These are phyloP conservation scores for Eremophila alpestris DNA, from an alignment of 2,797 vertebrate genomes.

Conservation along the genomic window DNA sequence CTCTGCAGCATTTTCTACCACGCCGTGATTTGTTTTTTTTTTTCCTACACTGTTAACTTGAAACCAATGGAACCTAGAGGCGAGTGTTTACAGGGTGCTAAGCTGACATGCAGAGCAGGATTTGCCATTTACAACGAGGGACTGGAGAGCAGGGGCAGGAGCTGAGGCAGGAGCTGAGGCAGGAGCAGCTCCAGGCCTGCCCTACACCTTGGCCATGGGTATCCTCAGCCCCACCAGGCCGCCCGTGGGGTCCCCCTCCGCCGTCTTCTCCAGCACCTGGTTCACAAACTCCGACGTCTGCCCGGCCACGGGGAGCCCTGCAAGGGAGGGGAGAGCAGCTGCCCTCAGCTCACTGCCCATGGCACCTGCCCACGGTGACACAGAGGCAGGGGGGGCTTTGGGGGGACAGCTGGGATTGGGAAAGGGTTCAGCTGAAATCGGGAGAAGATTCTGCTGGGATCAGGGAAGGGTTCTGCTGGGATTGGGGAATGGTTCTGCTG, in stretches of 20 bases:
- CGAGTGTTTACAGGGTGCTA: conserved; percentile 74
- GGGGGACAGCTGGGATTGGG: not conserved
- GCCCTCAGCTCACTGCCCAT: not conserved
- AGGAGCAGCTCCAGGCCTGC: conserved; percentile 67
- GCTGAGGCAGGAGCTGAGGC: conserved; percentile 73
- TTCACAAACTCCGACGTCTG: conserved; percentile 99
- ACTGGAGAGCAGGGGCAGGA: conserved; percentile 69
- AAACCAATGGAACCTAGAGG: conserved; percentile 75
- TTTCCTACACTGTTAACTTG: conserved; percentile 71
- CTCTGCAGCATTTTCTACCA: conserved; percentile 78
- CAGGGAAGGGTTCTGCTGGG: too few species aligned
- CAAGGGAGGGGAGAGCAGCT: conserved; percentile 50
- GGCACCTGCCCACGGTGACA: not conserved
- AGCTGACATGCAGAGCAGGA: conserved; percentile 85
- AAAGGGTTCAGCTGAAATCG: too few species aligned
- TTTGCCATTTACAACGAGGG: conserved; percentile 79
- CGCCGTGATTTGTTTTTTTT: conserved; percentile 67
- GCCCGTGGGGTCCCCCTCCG: conserved; percentile 94
- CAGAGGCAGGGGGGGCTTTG: not conserved
- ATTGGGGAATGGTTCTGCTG: too few species aligned
- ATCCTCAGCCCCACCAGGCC: conserved; percentile 94
- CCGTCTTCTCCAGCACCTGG: conserved; percentile 97
- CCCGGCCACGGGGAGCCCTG: conserved; percentile 90
- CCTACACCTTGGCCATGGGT: conserved; percentile 92
- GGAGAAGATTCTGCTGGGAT: too few species aligned